Base-by-base conservation (phyloP, 2,888 invertebrate species). In the Eupithecia vulgata region DNA sequence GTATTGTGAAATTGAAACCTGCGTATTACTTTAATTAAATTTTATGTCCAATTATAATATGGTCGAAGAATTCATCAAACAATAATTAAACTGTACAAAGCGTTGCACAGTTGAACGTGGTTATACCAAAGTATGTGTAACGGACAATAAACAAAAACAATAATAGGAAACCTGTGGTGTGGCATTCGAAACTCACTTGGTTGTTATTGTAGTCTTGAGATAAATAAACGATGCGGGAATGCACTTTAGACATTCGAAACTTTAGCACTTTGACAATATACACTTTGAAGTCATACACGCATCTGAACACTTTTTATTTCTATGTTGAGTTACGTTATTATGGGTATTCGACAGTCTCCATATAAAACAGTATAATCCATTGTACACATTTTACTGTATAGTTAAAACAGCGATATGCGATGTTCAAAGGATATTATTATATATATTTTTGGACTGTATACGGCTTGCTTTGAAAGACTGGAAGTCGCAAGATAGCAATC, bases 1-100 rank as follows among this genome's bases (percentile, higher is more conserved):
- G 57, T 25, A 12, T 57, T 57, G 25, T 57, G 25, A 57, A 57
- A 57, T 57, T 57, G 25, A 57, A 57, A 57, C 21, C 12, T 25
- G 13, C 57, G 21, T 12, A 25, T 57, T 57, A 12, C 13, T 21
- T 57, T 57, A 25, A 57, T 25, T 57, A 25, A 57, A 57, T 25
- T 57, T 57, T 25, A 57, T 57, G 57, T 68, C 59, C 40, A 17
- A 61, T 30, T 90, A 92, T 91, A 90, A 62, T 87, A 70, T 72
- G 72, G 67, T 73, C 75, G 72, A 72, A 75, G 88, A 87, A 91
- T 89, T 86, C 91, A 92, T 91, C 86, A 90, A 85, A 84, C 82
- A 73, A 68, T 70, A 57, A 57, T 57, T 57, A 68, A 42, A 62
- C 71, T 87, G 88, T 87, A 84, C 86, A 85, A 65, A 89, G 88